phyloP scores from a whole-genome alignment of 2,888 invertebrate genomes.

The Tinea semifulvella region DNA sequence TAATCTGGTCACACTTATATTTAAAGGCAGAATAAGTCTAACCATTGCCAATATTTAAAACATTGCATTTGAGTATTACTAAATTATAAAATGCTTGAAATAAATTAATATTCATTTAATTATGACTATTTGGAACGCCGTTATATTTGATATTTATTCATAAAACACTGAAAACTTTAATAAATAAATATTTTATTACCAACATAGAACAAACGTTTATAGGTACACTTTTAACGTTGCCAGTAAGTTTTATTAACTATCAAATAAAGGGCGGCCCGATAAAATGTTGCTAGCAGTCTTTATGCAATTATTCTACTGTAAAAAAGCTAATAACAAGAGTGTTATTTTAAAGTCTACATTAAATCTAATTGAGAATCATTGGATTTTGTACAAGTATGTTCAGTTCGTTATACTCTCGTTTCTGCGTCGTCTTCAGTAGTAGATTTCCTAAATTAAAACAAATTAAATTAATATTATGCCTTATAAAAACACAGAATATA shows the following conservation, averaged over 20 bases:
- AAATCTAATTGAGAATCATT: constrained; percentile 62
- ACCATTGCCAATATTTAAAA: background rate
- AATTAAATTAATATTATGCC: constrained; percentile 9
- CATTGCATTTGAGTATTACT: background rate
- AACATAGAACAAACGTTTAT: no score
- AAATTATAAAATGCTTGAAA: background rate
- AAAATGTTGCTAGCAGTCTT: constrained; percentile 40
- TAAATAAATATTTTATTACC: no score
- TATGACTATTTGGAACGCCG: background rate
- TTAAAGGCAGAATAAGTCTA: background rate
- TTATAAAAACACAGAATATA: background rate
- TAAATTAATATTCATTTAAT: constrained; percentile 3
- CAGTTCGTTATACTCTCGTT: constrained; percentile 45
- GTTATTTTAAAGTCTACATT: constrained; percentile 32
- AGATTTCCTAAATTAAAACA: constrained; percentile 52
- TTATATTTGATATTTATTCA: no score
- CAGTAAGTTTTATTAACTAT: no score
- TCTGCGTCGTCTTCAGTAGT: constrained; percentile 65
- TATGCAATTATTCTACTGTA: constrained; percentile 28
- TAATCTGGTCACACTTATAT: constrained; percentile 1
- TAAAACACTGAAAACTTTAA: no score
- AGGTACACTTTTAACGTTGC: no score
- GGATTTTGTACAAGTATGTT: constrained; percentile 30
- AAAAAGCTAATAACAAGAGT: constrained; percentile 12
- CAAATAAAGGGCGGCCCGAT: constrained; percentile 40